phyloP scores from a whole-genome alignment of 1,140 invertebrate genomes.

The Aphelinus certus region DNA sequence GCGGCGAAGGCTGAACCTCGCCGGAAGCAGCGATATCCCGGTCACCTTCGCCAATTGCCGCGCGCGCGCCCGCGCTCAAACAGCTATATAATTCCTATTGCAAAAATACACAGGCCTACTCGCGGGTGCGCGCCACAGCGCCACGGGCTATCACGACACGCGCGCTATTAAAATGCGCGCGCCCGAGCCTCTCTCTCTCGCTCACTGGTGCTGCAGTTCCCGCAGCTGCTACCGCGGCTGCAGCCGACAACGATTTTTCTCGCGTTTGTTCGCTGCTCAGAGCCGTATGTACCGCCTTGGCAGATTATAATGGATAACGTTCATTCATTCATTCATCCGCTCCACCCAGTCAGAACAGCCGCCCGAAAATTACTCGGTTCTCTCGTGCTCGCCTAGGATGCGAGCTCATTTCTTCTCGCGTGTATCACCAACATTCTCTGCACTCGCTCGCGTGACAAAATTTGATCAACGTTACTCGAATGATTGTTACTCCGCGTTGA shows the following conservation, averaged over 20 bases:
- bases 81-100: slow-evolving; percentile 29
- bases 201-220: neutral
- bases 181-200: too few species aligned
- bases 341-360: too few species aligned
- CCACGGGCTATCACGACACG: slow-evolving; percentile 35
- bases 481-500: too few species aligned
- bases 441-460: too few species aligned
- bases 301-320: too few species aligned
- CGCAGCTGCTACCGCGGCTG: neutral
- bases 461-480: too few species aligned
- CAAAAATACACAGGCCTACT: slow-evolving; percentile 14
- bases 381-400: too few species aligned
- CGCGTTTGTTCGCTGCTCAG: neutral
- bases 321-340: too few species aligned
- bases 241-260: neutral
- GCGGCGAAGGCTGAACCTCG: slow-evolving; percentile 36
- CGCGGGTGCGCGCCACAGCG: neutral
- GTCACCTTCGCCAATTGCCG: slow-evolving; percentile 38
- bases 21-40: slow-evolving; percentile 46
- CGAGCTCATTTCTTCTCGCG: too few species aligned
- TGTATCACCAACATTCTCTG: too few species aligned
- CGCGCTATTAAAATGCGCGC: slow-evolving; percentile 24
- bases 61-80: neutral
- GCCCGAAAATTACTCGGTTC: too few species aligned
- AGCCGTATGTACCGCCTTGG: too few species aligned